A percentile compares a stretch with the other conserved stretches of the same genome.
These are phyloP conservation scores for Arctocebus calabarensis DNA, from an alignment of 2,797 vertebrate genomes.

Conservation along the genomic window DNA sequence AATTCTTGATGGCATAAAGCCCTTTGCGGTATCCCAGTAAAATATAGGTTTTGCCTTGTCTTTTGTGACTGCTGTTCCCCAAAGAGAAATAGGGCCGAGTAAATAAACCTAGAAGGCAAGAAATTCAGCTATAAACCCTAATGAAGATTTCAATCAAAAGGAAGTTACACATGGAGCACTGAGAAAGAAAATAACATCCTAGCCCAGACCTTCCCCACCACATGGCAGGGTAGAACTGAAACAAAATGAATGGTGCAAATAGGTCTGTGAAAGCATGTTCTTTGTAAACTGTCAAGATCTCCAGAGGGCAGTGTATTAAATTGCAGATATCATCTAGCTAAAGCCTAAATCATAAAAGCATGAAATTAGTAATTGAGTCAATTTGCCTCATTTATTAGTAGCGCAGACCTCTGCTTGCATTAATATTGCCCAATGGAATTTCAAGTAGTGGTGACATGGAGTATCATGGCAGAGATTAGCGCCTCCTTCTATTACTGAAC, in stretches of 20 bases:
- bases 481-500: slow-evolving; percentile 77
- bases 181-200: slow-evolving; percentile 30
- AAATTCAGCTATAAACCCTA: slow-evolving; percentile 67
- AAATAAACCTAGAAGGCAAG: slow-evolving; percentile 75
- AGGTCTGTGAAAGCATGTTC: slow-evolving; percentile 84
- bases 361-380: slow-evolving; percentile 91
- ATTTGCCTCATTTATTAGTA: slow-evolving; percentile 89
- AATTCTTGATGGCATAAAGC: slow-evolving; percentile 49
- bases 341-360: slow-evolving; percentile 89
- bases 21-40: background rate
- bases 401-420: slow-evolving; percentile 88
- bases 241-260: slow-evolving; percentile 79
- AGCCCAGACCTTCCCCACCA: background rate
- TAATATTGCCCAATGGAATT: slow-evolving; percentile 89
- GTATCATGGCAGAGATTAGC: slow-evolving; percentile 87
- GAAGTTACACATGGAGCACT: background rate
- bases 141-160: slow-evolving; percentile 77
- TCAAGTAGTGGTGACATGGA: slow-evolving; percentile 84
- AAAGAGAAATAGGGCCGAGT: slow-evolving; percentile 68
- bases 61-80: slow-evolving; percentile 56
- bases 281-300: slow-evolving; percentile 87
- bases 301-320: slow-evolving; percentile 86
- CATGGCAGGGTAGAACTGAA: slow-evolving; percentile 73
- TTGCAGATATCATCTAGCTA: slow-evolving; percentile 87
- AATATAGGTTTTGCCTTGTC: slow-evolving; percentile 62